phyloP scores from a whole-genome alignment of 1,140 invertebrate species.

The Ceratina calcarata region DNA sequence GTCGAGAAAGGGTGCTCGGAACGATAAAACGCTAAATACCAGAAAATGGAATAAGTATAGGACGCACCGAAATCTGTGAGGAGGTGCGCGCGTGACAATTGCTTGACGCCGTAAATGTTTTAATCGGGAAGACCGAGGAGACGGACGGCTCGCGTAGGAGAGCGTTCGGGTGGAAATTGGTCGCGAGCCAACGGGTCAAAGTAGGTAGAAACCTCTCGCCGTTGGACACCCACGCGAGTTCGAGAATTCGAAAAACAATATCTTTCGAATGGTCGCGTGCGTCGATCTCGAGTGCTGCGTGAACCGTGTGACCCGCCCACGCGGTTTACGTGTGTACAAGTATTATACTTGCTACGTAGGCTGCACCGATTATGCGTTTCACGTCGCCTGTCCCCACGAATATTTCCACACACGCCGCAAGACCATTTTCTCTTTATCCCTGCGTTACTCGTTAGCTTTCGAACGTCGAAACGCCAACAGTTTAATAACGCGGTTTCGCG shows the following conservation, averaged over 20 bases:
- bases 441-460: neutral
- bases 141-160: too few species aligned
- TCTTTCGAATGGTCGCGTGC: neutral
- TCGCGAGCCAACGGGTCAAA: too few species aligned
- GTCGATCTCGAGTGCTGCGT: neutral
- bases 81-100: too few species aligned
- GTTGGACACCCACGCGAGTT: neutral
- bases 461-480: neutral
- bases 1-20: too few species aligned
- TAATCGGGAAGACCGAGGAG: too few species aligned
- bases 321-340: neutral
- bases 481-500: neutral
- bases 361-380: constrained; percentile 1
- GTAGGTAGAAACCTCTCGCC: too few species aligned
- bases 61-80: too few species aligned
- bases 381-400: neutral
- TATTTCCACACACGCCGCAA: neutral
- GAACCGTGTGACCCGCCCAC: constrained; percentile 24
- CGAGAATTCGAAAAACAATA: constrained; percentile 12
- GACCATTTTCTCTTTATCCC: neutral
- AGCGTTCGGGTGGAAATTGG: neutral
- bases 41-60: too few species aligned
- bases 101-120: too few species aligned
- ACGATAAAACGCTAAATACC: too few species aligned
- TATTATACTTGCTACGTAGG: neutral